A percentile compares a stretch with the other conserved stretches of the same genome.
phyloP scores from a whole-genome alignment of 2,113 vertebrate species.

The Silurus meridionalis region DNA sequence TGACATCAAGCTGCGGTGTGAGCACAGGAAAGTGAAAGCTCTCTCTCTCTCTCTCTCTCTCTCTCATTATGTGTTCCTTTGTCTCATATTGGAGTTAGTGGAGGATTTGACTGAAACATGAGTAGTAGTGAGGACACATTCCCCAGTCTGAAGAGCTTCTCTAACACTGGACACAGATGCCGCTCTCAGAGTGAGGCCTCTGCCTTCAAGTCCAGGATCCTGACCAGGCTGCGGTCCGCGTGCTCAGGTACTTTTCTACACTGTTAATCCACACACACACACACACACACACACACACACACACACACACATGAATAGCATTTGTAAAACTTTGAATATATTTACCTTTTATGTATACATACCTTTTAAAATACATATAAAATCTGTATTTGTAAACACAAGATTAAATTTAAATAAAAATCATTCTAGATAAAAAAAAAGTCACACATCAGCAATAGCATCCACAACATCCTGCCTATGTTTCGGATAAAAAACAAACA shows the following conservation, averaged over 20 bases:
- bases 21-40: neutral
- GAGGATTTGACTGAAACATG: slow-evolving; percentile 20
- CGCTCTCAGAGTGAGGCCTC: slow-evolving; percentile 58
- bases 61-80: neutral
- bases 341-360: too few species aligned
- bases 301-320: too few species aligned
- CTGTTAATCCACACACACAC: too few species aligned
- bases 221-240: slow-evolving; percentile 48
- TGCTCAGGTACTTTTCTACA: slow-evolving; percentile 50
- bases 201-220: slow-evolving; percentile 53
- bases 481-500: neutral
- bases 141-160: slow-evolving; percentile 35
- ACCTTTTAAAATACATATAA: too few species aligned
- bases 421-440: too few species aligned
- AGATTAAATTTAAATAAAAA: too few species aligned
- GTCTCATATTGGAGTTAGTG: neutral
- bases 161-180: slow-evolving; percentile 39
- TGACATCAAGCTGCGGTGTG: neutral
- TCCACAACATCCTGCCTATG: too few species aligned
- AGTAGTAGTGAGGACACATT: slow-evolving; percentile 34
- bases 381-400: too few species aligned
- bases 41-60: neutral
- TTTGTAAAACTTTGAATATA: too few species aligned
- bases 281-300: too few species aligned
- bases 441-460: too few species aligned